Conservation (phyloP, 2,888 invertebrate genomes). For the Malthinus flaveolus region DNA sequence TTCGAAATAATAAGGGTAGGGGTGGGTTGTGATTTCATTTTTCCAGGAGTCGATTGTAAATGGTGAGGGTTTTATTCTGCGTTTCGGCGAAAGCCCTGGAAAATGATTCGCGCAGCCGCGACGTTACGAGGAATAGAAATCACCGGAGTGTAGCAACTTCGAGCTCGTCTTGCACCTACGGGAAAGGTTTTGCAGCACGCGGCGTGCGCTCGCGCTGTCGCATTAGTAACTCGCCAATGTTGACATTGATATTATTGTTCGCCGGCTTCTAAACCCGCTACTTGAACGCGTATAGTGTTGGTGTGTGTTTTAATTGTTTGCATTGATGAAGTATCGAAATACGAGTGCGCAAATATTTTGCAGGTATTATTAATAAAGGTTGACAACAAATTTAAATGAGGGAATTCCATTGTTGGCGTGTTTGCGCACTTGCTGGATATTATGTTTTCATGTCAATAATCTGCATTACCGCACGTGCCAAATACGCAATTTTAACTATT, state of each 20-base stretch:
- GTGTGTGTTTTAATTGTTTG: slow-evolving; percentile 7
- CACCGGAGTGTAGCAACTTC: slow-evolving; percentile 22
- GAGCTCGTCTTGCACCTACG: slow-evolving; percentile 19
- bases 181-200: slow-evolving; percentile 16
- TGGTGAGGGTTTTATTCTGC: no score
- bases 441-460: slow-evolving; percentile 27
- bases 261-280: slow-evolving; percentile 17
- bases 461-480: slow-evolving; percentile 21
- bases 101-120: slow-evolving; percentile 39
- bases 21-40: no score
- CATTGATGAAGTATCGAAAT: neutral
- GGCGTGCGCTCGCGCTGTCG: slow-evolving; percentile 29
- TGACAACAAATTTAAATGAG: neutral
- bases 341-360: neutral
- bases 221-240: slow-evolving; percentile 14
- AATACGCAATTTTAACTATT: slow-evolving; percentile 7
- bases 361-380: slow-evolving; percentile 3
- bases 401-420: neutral
- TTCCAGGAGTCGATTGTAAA: no score
- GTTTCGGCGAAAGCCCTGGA: slow-evolving; percentile 47
- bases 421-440: slow-evolving; percentile 15
- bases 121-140: slow-evolving; percentile 39
- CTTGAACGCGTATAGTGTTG: slow-evolving; percentile 16
- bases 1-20: no score
- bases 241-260: slow-evolving; percentile 26